Percentiles rank a stretch among this genome's conserved stretches.
These are phyloP conservation scores for Xiphorhynchus elegans DNA, from an alignment of 2,113 vertebrate species.

Conservation along the genomic window DNA sequence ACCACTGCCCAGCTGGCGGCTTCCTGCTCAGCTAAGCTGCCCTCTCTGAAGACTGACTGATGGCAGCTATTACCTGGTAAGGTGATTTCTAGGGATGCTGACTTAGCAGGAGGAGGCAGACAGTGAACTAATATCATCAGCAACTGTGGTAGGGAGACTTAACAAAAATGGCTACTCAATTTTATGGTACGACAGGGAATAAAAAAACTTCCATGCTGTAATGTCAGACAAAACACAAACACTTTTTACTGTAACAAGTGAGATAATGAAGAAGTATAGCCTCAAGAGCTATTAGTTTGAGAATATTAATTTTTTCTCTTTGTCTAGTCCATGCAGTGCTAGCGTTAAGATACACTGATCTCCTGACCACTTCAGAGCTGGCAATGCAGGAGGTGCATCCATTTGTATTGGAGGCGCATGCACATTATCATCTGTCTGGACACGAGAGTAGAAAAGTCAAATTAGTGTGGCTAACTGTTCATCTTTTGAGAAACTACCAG, in stretches of 20 bases:
- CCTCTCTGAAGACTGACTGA: neutral
- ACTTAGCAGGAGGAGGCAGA: neutral
- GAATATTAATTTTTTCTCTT: constrained; percentile 22
- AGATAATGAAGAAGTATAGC: neutral
- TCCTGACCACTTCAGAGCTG: neutral
- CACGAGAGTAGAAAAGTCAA: neutral
- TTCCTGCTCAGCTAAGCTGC: neutral
- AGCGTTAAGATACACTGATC: neutral
- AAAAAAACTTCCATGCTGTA: neutral
- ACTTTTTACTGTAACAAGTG: neutral
- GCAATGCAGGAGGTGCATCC: neutral
- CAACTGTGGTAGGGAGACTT: neutral
- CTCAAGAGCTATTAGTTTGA: neutral
- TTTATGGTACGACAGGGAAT: neutral
- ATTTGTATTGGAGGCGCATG: neutral
- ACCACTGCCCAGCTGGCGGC: neutral
- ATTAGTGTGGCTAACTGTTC: neutral
- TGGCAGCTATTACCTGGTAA: neutral
- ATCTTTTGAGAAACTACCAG: neutral
- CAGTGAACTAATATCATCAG: neutral
- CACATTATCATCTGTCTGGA: neutral
- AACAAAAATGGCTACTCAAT: neutral
- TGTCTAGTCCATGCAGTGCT: neutral
- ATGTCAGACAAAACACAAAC: neutral
- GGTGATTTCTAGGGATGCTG: neutral